Base-by-base conservation (phyloP, 2,113 vertebrate species). In the Calidris pygmaea region DNA sequence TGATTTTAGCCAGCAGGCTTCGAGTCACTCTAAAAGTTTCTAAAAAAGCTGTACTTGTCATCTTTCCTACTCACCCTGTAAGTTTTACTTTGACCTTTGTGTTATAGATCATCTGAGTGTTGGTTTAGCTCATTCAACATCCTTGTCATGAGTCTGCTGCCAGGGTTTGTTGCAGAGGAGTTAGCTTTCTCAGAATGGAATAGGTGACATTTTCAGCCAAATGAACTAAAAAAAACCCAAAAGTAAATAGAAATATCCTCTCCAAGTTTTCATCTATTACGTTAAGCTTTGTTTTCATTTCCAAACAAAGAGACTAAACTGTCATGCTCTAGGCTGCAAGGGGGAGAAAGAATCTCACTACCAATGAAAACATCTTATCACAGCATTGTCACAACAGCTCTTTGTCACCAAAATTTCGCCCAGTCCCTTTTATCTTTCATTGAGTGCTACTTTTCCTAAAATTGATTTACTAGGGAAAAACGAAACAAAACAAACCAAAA, bases 81-180 rank as follows among this genome's bases (percentile, higher is more conserved):
- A 92, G 90, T 52, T 81, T 88, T 81, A 63, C 63, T 77, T 74
- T 89, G 80, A 95, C 93, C 86, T 94, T 63, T 75, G 56, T 59
- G 7, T 59, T 56, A 71, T 4, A 84, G 89, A 84, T 72, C 56
- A 81, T 55, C 47, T 77, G 18, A 48, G 52, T 39, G 34, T 35
- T 84, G 68, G 65, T 71, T 81, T 90, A 87, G 27, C 75, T 65
- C 60, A 81, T 63, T 43, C 41, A 77, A 55, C 3, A 0, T 60
- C 60, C 70, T 58, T 63, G 62, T 78, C 76, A 90, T 24, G 56
- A n/a, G 7, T 14, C 37, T 81, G 63, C 81, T 90, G 68, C 39
- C 71, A 76, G 41, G 55, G 29, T 27, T 53, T 56, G 41, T 45
- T 88, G 58, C 72, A 82, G 72, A 37, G 60, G 30, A 81, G 52